A percentile compares a stretch with the other conserved stretches of the same genome.
Conservation (phyloP, 2,888 invertebrate species). For the Apodemia hepburni region DNA sequence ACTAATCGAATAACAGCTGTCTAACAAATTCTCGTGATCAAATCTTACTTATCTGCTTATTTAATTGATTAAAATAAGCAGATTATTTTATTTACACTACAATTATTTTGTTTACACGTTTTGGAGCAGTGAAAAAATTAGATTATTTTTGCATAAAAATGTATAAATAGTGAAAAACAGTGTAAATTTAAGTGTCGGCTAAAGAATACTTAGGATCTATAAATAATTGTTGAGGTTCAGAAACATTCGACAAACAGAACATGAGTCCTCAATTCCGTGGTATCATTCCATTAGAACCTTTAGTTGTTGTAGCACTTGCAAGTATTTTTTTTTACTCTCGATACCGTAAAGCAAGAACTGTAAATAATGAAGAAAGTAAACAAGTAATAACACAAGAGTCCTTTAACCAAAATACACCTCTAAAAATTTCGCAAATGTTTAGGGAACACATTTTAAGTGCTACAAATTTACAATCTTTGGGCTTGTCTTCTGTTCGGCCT, state of each 20-base stretch:
- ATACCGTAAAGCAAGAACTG: not conserved
- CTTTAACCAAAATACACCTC: not conserved
- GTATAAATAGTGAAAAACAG: no score
- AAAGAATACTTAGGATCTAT: not conserved
- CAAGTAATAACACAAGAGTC: not conserved
- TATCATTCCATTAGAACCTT: not conserved
- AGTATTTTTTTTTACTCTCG: not conserved
- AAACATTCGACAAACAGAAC: not conserved
- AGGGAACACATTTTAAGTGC: not conserved
- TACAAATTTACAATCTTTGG: not conserved
- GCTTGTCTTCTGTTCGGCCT: not conserved
- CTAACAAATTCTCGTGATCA: no score
- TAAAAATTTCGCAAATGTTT: not conserved
- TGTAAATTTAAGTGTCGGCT: not conserved
- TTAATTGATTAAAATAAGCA: no score
- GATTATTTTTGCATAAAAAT: no score
- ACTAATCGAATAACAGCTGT: constrained; percentile 1
- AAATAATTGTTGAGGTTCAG: not conserved
- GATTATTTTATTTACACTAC: no score
- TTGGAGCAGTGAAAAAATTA: no score
- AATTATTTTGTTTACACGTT: no score
- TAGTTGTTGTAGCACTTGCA: not conserved
- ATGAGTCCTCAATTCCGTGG: not conserved
- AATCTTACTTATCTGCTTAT: no score
- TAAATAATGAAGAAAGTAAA: not conserved